Evolutionary conservation across 2,113 vertebrate genomes (phyloP), one percentile per base, ranked within the genome.

Genomic region (Megaleporinus macrocephalus): DNA sequence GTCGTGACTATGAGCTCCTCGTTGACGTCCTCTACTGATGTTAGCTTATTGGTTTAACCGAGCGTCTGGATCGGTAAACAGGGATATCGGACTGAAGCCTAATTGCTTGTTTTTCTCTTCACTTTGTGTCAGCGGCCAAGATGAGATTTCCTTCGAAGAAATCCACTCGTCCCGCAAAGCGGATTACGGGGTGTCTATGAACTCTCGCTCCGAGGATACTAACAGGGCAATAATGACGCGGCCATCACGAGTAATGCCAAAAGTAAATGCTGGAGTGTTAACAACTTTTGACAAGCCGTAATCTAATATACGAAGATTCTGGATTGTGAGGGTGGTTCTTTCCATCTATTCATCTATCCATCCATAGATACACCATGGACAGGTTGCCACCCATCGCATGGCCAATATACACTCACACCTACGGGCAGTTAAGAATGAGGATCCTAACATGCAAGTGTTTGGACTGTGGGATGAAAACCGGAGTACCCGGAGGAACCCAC

Each of bases 21-120:
- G 55, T 83, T 78, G 88, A 89, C 88, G 87, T 81, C 73, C 82
- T 78, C 73, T 55, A 84, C 81, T 75, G 57, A 71, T 73, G 20
- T 83, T 65, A 53, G 83, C 73, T 89, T 90, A 89, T 90, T 90
- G 90, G 86, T 89, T 84, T 87, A 90, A 88, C 84, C 81, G 66
- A 80, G 75, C 78, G 88, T 88, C 84, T 87, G 76, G 84, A 81
- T 79, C 78, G 73, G 66, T 78, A 74, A 84, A 79, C 79, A 78
- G 80, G 33, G n/a, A 53, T 71, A 73, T 30, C n/a, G 73, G 59
- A 71, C 51, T 15, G 9, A 53, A 33, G 59, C 44, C 29, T 65
- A 73, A 73, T 49, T 73, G 70, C 27, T 73, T 55, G 70, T 66
- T 73, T 65, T 66, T 49, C 27, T 65, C 57, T 63, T 80, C 73